These are phyloP conservation scores for Zhengitettix transpicula DNA, from an alignment of 2,888 invertebrate species.

Conservation along the genomic window DNA sequence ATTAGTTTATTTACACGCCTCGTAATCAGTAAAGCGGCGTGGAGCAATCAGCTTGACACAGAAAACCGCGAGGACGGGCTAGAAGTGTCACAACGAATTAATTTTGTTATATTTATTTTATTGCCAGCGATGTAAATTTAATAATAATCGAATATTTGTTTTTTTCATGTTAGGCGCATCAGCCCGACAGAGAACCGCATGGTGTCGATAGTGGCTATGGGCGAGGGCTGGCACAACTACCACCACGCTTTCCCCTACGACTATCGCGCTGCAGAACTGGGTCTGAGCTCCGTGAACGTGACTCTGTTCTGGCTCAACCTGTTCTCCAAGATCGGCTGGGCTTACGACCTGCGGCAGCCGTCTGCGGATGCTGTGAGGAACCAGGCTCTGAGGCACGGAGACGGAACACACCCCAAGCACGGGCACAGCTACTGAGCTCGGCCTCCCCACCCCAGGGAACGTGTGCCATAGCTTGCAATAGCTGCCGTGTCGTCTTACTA, in stretches of 20 bases:
- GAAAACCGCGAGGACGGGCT: no score
- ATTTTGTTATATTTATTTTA: no score
- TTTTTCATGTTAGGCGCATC: constrained; percentile 9
- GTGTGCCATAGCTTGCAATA: no score
- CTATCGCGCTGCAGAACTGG: constrained; percentile 50
- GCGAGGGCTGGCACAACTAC: constrained; percentile 37
- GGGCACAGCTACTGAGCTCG: not conserved
- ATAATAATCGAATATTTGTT: not conserved
- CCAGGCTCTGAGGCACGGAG: constrained; percentile 37
- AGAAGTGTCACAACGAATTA: no score
- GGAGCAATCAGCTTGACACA: no score
- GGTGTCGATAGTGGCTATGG: constrained; percentile 21
- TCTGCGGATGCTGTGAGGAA: constrained; percentile 34
- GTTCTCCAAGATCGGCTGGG: constrained; percentile 60
- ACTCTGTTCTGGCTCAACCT: constrained; percentile 53
- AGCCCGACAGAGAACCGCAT: constrained; percentile 17
- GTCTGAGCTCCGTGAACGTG: constrained; percentile 40
- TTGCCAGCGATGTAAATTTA: no score
- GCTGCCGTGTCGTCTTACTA: no score
- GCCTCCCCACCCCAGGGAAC: no score
- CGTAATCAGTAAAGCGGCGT: no score
- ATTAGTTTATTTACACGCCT: no score
- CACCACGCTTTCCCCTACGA: constrained; percentile 47
- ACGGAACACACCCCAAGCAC: constrained; percentile 25
- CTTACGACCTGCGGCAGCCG: constrained; percentile 55